Conservation (phyloP, 2,888 invertebrate species). For the Ceramica pisi region DNA sequence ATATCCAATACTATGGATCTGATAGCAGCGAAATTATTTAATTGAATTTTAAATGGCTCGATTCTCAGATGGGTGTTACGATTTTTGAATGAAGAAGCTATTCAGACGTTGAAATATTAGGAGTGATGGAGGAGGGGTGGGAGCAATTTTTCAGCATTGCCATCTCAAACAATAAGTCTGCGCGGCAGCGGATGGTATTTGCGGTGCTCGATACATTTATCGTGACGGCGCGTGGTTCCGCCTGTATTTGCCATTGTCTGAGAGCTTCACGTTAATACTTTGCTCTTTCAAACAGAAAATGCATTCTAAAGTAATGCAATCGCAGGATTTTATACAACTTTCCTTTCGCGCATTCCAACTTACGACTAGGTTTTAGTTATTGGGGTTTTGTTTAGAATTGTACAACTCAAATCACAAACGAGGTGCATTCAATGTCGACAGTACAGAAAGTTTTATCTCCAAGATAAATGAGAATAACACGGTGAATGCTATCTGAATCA, state of each 20-base stretch:
- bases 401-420: conserved; percentile 18
- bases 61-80: conserved; percentile 52
- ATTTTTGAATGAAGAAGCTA: conserved; percentile 56
- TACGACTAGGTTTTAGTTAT: conserved; percentile 32
- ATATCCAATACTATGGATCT: conserved; percentile 80
- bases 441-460: conserved; percentile 57
- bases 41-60: conserved; percentile 73
- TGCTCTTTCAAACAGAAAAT: conserved; percentile 80
- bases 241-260: conserved; percentile 86
- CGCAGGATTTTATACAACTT: conserved; percentile 70
- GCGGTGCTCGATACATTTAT: conserved; percentile 85
- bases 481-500: conserved; percentile 64
- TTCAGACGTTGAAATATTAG: conserved; percentile 67
- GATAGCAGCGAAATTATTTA: conserved; percentile 77
- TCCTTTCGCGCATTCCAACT: conserved; percentile 53
- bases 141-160: conserved; percentile 81
- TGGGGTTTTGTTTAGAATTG: conserved; percentile 32
- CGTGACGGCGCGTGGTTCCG: conserved; percentile 79
- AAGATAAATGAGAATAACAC: conserved; percentile 62
- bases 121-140: conserved; percentile 63
- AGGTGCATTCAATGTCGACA: conserved; percentile 28
- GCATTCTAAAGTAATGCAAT: conserved; percentile 78
- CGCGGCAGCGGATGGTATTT: conserved; percentile 79
- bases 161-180: conserved; percentile 86
- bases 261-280: conserved; percentile 82